Percentiles rank a stretch among this genome's conserved stretches.
These are phyloP conservation scores for Acanthochromis polyacanthus DNA, from an alignment of 2,113 vertebrate species.

Conservation along the genomic window DNA sequence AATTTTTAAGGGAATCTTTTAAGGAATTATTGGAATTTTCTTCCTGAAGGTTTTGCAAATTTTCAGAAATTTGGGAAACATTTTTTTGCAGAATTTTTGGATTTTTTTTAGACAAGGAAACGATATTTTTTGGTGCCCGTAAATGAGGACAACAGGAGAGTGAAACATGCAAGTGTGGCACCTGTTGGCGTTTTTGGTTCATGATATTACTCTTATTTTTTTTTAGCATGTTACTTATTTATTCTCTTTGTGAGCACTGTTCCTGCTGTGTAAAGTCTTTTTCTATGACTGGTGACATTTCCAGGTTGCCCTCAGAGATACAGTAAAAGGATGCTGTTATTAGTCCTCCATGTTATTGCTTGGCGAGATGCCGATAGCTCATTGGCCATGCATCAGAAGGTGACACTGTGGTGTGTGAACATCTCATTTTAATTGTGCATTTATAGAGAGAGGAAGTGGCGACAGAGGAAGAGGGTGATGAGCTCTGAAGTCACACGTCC, in stretches of 20 bases:
- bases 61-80: too few relatives aligned
- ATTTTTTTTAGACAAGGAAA: too few relatives aligned
- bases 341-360: not conserved
- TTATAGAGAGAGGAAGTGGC: conserved; percentile 77
- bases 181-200: too few relatives aligned
- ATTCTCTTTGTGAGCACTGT: too few relatives aligned
- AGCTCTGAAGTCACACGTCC: conserved; percentile 76
- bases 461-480: conserved; percentile 68
- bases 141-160: too few relatives aligned
- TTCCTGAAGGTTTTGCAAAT: too few relatives aligned
- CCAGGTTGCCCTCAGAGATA: not conserved
- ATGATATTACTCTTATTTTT: not conserved
- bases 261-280: too few relatives aligned
- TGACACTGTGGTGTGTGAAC: conserved; percentile 63
- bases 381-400: conserved; percentile 40
- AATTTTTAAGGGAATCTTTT: too few relatives aligned
- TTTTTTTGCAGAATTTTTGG: too few relatives aligned
- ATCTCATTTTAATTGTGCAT: conserved; percentile 84
- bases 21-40: too few relatives aligned
- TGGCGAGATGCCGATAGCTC: conserved; percentile 11
- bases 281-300: not conserved
- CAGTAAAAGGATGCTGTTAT: not conserved
- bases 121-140: too few relatives aligned
- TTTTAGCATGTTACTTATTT: not conserved
- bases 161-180: too few relatives aligned